These are phyloP conservation scores for Cephalophus harveyi DNA, from an alignment of 2,113 vertebrate species.

Conservation along the genomic window DNA sequence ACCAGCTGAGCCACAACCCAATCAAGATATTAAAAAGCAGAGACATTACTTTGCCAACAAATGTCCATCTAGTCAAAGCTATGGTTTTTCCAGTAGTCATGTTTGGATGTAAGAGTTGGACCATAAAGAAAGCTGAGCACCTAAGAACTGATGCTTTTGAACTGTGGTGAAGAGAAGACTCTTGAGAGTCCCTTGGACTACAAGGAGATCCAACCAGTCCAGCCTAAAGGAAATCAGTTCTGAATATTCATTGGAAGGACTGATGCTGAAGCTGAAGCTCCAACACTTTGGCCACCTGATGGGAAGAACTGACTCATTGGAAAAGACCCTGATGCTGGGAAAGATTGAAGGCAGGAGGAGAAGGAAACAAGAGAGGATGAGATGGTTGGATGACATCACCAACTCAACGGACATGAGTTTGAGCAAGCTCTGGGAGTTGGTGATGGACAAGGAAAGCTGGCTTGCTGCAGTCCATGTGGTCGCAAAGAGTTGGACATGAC, in stretches of 20 bases:
- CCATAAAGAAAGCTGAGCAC: background rate
- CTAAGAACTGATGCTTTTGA: background rate
- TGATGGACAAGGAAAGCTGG: background rate
- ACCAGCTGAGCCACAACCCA: background rate
- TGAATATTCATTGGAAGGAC: background rate
- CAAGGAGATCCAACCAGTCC: background rate
- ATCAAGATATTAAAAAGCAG: background rate
- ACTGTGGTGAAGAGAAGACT: background rate
- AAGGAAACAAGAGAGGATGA: background rate
- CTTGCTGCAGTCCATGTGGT: background rate
- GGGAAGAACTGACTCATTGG: background rate
- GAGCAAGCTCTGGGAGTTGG: background rate
- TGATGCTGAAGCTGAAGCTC: background rate
- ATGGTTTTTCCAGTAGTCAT: background rate
- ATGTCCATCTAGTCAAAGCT: background rate
- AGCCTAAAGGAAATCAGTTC: background rate
- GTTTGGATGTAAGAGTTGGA: background rate
- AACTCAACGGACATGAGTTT: background rate
- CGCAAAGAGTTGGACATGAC: rapidly evolving
- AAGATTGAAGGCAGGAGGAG: background rate
- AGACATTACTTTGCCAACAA: background rate
- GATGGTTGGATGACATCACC: background rate
- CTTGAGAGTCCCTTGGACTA: background rate
- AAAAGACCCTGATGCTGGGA: background rate
- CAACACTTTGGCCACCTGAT: background rate